Evolutionary conservation across 2,888 invertebrate species (phyloP), one percentile per base, ranked within the genome.

Genomic region (Zonitis immaculata): DNA sequence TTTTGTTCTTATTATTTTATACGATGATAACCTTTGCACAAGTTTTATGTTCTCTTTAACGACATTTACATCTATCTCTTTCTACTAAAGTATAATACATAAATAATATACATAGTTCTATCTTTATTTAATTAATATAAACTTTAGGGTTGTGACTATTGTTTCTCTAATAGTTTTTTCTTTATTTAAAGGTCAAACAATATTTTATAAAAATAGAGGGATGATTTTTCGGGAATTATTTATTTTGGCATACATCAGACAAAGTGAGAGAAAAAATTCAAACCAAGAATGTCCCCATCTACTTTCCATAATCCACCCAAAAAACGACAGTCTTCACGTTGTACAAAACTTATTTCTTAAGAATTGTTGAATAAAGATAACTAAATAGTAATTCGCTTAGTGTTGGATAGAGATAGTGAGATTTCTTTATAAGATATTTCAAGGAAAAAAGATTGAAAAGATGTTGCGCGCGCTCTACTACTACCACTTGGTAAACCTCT

Each of bases 401-500:
- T 26, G 20, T 18, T 58, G 59, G 50, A 63, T 59, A 54, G 67
- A 63, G 65, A 63, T 54, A 52, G 52, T 50, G 44, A 45, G n/a
- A n/a, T n/a, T n/a, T n/a, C n/a, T n/a, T n/a, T n/a, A n/a, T n/a
- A n/a, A n/a, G n/a, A n/a, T n/a, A n/a, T n/a, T n/a, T n/a, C n/a
- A n/a, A n/a, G n/a, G n/a, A 49, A 22, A 69, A 72, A 71, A 72
- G 69, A 72, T 35, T 66, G 67, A 68, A 67, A 70, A 71, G 71
- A n/a, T n/a, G n/a, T 65, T 67, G 68, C 66, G 68, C 71, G 71
- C 73, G 73, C 74, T 67, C 8, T 20, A 71, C 72, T 69, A 66
- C 66, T 66, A 64, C 65, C 70, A 70, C 68, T 70, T 72, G 76
- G 77, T 76, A 76, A 77, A 76, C 76, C 76, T 76, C 76, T 76